phyloP scores from a whole-genome alignment of 1,140 invertebrate species.

The Drosophila nikananu region DNA sequence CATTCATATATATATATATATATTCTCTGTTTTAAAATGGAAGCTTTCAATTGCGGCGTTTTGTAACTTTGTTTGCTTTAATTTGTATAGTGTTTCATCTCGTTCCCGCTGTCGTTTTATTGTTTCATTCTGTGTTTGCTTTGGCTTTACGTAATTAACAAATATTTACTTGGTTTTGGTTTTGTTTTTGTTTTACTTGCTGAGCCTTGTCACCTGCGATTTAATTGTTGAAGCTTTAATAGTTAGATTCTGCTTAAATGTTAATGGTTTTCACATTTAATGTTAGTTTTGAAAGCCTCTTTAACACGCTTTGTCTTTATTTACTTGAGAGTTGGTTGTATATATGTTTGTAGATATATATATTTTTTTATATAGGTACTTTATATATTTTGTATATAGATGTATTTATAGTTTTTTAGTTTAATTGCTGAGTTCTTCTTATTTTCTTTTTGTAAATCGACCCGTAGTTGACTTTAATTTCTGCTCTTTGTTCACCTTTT shows the following conservation, averaged over 20 bases:
- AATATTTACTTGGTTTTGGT: constrained; percentile 59
- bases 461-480: constrained; percentile 53
- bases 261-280: constrained; percentile 25
- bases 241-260: constrained; percentile 24
- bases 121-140: constrained; percentile 31
- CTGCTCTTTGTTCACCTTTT: constrained; percentile 34
- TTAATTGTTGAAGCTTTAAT: constrained; percentile 19
- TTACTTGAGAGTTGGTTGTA: constrained; percentile 14
- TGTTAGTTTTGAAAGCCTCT: constrained; percentile 61
- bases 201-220: constrained; percentile 38
- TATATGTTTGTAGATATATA: constrained; percentile 3
- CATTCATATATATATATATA: constrained; percentile 43
- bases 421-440: background rate
- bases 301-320: constrained; percentile 52
- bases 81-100: constrained; percentile 56
- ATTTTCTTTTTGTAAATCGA: constrained; percentile 26
- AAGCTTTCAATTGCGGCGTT: constrained; percentile 82
- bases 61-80: constrained; percentile 79
- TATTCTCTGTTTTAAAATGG: constrained; percentile 67
- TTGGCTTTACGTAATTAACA: constrained; percentile 51
- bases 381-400: constrained; percentile 35
- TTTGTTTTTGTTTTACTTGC: constrained; percentile 16
- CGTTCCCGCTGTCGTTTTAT: constrained; percentile 3
- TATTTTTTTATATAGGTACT: constrained; percentile 15
- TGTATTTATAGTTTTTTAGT: constrained; percentile 20